Evolutionary conservation across 2,888 invertebrate genomes (phyloP).

Genomic region (Drosophila bunnanda): DNA sequence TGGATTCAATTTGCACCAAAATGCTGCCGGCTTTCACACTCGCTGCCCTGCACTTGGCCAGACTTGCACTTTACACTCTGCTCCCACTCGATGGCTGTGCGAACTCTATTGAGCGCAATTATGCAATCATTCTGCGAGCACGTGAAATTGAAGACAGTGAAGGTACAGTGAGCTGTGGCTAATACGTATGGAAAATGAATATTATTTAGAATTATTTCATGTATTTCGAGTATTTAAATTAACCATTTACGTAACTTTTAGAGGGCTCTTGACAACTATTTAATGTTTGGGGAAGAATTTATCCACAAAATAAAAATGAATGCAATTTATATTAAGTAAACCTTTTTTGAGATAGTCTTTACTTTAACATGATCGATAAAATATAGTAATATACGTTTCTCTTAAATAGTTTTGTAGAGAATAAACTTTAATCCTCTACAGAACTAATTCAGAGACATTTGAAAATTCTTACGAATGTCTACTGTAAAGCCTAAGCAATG

Average conservation of each 20-base stretch:
- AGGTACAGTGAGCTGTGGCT: background rate
- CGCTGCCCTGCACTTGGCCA: constrained; percentile 38
- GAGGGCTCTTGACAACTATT: background rate
- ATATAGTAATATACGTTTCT: fast-evolving
- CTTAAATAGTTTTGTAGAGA: background rate
- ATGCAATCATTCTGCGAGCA: constrained; percentile 59
- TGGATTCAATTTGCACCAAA: constrained; percentile 8
- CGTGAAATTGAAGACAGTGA: constrained; percentile 50
- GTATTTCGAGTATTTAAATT: background rate
- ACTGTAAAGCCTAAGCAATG: background rate
- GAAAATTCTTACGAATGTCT: background rate
- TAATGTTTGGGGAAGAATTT: too few species aligned
- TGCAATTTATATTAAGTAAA: too few species aligned
- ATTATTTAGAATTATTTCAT: background rate
- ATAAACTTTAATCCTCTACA: background rate
- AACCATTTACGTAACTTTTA: fast-evolving
- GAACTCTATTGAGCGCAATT: constrained; percentile 50
- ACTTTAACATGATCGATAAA: fast-evolving
- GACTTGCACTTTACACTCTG: constrained; percentile 28
- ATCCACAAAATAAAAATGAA: background rate
- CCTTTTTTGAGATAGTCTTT: too few species aligned
- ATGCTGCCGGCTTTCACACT: constrained; percentile 2
- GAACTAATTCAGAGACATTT: background rate
- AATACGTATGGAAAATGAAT: fast-evolving
- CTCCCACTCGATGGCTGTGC: constrained; percentile 42